Evolutionary conservation across 2,888 invertebrate species (phyloP).

Genomic region (Digitonthophagus gazella): DNA sequence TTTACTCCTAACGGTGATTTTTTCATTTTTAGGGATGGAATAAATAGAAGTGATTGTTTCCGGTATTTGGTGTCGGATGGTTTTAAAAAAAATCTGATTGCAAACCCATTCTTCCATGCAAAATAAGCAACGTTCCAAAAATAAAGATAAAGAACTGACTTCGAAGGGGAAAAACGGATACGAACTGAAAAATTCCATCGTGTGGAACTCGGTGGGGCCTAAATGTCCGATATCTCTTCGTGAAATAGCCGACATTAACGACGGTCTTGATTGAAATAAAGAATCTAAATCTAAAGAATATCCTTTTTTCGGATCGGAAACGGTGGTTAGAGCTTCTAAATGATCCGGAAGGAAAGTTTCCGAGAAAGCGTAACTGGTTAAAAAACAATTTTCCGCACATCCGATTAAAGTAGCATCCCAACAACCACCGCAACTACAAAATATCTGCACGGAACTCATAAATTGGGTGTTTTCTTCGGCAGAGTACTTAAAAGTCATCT

Average conservation of each 20-base stretch:
- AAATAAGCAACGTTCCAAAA: constrained; percentile 9
- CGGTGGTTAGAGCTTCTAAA: not conserved
- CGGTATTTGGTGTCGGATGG: constrained; percentile 40
- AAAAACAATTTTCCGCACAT: constrained; percentile 22
- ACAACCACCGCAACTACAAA: constrained; percentile 4
- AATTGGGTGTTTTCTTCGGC: not conserved
- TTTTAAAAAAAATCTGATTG: constrained; percentile 41
- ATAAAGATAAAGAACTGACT: not conserved
- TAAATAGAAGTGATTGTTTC: constrained; percentile 34
- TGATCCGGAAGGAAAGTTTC: constrained; percentile 10
- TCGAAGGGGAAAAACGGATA: constrained; percentile 17
- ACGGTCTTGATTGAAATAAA: not conserved
- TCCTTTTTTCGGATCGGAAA: not conserved
- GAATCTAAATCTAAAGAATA: not conserved
- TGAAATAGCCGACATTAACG: constrained; percentile 4
- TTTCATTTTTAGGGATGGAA: not conserved
- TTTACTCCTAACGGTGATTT: not conserved
- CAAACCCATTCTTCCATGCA: constrained; percentile 50
- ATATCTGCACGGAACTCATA: not conserved
- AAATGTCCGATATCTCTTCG: not conserved
- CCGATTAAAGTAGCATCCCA: not conserved
- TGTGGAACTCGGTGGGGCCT: constrained; percentile 7
- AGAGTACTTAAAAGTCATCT: constrained; percentile 1
- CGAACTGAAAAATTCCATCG: not conserved
- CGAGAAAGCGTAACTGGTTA: constrained; percentile 17